Percentiles rank a stretch among this genome's conserved stretches.
Evolutionary conservation across 2,797 vertebrate genomes (phyloP).

Genomic region (Pristis pectinata): DNA sequence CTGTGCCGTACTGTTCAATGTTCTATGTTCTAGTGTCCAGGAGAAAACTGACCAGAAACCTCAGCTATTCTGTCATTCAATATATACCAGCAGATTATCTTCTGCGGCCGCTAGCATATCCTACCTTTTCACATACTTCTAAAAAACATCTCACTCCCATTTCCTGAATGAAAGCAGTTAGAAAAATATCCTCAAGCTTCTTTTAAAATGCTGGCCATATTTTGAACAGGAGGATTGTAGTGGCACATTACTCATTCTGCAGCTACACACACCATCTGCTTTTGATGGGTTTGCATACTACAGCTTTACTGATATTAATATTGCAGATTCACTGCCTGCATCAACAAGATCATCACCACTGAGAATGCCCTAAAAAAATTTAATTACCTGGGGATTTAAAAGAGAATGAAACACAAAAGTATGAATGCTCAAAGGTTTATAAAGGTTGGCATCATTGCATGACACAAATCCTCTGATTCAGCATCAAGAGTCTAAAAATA

Average conservation of each 20-base stretch:
- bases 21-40: no score
- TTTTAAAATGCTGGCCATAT: background rate
- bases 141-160: background rate
- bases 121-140: background rate
- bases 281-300: background rate
- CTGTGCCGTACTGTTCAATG: no score
- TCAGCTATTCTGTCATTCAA: background rate
- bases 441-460: background rate
- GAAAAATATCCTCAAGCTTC: background rate
- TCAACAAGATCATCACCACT: background rate
- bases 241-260: constrained; percentile 7
- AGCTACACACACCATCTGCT: constrained; percentile 9
- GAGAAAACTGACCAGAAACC: background rate
- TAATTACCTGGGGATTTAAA: background rate
- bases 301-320: background rate
- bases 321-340: background rate
- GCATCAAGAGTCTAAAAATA: background rate
- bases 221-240: background rate
- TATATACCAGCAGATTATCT: background rate
- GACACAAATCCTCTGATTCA: background rate
- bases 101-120: background rate
- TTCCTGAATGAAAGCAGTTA: background rate
- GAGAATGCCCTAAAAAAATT: background rate
- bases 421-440: background rate
- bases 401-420: background rate